A percentile compares a stretch with the other conserved stretches of the same genome.
Conservation (phyloP, 92 coral and sea anemone genomes). For the Epizoanthus fatuus region DNA sequence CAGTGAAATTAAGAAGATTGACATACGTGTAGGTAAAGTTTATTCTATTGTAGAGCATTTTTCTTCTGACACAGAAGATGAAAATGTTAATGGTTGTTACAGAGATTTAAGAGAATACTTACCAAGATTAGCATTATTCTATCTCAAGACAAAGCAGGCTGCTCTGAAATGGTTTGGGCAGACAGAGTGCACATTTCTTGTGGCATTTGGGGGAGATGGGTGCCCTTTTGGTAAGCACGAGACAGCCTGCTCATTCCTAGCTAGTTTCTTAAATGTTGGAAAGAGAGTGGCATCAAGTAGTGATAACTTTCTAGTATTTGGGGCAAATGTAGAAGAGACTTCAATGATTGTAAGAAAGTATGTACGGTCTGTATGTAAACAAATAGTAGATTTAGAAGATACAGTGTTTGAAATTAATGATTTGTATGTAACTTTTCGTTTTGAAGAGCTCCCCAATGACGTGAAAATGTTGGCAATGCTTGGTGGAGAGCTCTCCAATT, state of each 20-base stretch:
- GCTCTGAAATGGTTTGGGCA: constrained; percentile 83
- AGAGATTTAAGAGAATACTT: constrained; percentile 75
- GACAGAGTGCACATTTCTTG: constrained; percentile 71
- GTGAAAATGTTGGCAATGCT: constrained; percentile 71
- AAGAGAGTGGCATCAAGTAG: constrained; percentile 74
- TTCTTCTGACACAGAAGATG: constrained; percentile 13
- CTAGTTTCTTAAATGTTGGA: constrained; percentile 69
- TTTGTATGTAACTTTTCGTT: constrained; percentile 64
- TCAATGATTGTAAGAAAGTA: constrained; percentile 65
- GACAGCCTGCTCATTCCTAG: constrained; percentile 76
- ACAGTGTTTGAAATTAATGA: constrained; percentile 67
- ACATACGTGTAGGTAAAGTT: constrained; percentile 53
- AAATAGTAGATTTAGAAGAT: constrained; percentile 67
- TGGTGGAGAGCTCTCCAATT: constrained; percentile 66
- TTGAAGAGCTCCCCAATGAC: constrained; percentile 75
- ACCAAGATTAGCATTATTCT: constrained; percentile 63
- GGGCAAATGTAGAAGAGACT: constrained; percentile 81
- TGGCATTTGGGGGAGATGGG: constrained; percentile 85
- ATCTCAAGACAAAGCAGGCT: constrained; percentile 40
- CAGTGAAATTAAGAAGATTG: constrained; percentile 52
- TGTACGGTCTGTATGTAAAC: constrained; percentile 66
- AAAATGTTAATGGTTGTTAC: constrained; percentile 50
- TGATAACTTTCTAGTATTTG: constrained; percentile 78
- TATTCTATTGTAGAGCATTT: constrained; percentile 47
- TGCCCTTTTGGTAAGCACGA: constrained; percentile 85